Evolutionary conservation across 2,797 vertebrate species (phyloP).

Genomic region (Tenualosa thibaudeaui): DNA sequence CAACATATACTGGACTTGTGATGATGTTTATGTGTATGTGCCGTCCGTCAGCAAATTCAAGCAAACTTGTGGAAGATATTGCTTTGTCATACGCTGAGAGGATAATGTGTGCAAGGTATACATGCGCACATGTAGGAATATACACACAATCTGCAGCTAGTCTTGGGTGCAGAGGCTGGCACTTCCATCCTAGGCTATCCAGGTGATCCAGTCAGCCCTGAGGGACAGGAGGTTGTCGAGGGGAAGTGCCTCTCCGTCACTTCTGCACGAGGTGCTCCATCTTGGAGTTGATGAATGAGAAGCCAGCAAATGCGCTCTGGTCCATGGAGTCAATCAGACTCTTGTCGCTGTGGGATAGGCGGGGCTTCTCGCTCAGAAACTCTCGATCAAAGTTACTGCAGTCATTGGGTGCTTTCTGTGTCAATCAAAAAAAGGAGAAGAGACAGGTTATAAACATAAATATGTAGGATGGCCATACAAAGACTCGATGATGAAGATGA

Average conservation of each 20-base stretch:
- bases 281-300: conserved; percentile 92
- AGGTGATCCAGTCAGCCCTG: not conserved
- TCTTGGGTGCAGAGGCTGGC: not conserved
- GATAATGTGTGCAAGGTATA: not conserved
- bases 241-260: conserved; percentile 57
- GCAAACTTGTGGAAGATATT: not conserved
- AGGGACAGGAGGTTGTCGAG: not conserved
- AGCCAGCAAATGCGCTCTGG: conserved; percentile 88
- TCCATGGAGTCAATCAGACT: conserved; percentile 98
- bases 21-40: not conserved
- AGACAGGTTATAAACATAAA: not conserved
- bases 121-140: not conserved
- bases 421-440: conserved; percentile 33
- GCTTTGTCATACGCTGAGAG: not conserved
- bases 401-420: conserved; percentile 89
- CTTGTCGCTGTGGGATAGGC: conserved; percentile 92
- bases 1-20: not conserved
- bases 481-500: too few relatives aligned
- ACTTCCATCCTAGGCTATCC: not conserved
- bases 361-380: conserved; percentile 95
- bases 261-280: conserved; percentile 86
- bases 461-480: too few relatives aligned
- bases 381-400: conserved; percentile 98
- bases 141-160: not conserved
- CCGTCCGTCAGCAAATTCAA: not conserved